Percentiles rank a stretch among this genome's conserved stretches.
Evolutionary conservation across 2,113 vertebrate genomes (phyloP).

Genomic region (Caranx melampygus): DNA sequence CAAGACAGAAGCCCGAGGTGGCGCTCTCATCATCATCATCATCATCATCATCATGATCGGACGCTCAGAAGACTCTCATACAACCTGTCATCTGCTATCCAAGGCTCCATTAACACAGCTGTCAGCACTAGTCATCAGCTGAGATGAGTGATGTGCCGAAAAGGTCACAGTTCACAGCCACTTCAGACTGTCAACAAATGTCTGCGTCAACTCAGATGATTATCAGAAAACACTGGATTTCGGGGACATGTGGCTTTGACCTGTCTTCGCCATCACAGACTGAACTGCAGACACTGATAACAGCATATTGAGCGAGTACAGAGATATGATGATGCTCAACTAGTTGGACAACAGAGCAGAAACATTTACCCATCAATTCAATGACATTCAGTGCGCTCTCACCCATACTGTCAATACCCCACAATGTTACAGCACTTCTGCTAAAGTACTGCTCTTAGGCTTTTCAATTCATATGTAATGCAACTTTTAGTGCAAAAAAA

Average conservation of each 20-base stretch:
- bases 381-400: too few relatives aligned
- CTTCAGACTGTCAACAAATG: slow-evolving; percentile 47
- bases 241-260: background rate
- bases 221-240: background rate
- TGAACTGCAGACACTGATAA: background rate
- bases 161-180: slow-evolving; percentile 60
- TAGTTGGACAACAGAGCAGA: too few relatives aligned
- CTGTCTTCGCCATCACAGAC: background rate
- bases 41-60: slow-evolving; percentile 35
- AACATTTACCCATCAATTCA: too few relatives aligned
- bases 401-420: too few relatives aligned
- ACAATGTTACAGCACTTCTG: background rate
- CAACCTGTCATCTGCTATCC: slow-evolving; percentile 64
- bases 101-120: slow-evolving; percentile 55
- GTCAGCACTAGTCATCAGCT: slow-evolving; percentile 62
- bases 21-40: slow-evolving; percentile 28
- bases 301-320: too few relatives aligned
- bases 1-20: slow-evolving; percentile 71
- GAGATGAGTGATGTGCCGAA: slow-evolving; percentile 47
- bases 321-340: too few relatives aligned
- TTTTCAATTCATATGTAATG: background rate
- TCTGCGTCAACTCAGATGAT: slow-evolving; percentile 13
- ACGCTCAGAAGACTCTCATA: slow-evolving; percentile 55
- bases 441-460: background rate
- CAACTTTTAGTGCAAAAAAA: background rate